A percentile compares a stretch with the other conserved stretches of the same genome.
These are phyloP conservation scores for Dermochelys coriacea DNA, from an alignment of 2,797 vertebrate genomes.

Conservation along the genomic window DNA sequence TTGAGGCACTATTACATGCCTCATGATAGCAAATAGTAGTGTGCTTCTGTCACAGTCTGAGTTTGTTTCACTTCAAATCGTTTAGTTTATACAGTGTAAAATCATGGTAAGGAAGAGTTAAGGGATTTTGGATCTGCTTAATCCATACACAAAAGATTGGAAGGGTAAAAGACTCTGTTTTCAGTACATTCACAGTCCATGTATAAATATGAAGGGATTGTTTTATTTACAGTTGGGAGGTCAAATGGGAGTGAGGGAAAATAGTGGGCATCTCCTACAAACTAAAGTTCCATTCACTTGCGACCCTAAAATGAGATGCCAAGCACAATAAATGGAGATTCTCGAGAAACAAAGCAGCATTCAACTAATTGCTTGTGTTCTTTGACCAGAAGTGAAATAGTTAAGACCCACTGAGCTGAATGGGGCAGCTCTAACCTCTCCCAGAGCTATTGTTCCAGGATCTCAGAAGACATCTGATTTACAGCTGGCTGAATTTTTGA, in stretches of 20 bases:
- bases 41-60: not conserved
- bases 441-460: not conserved
- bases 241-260: not conserved
- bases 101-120: not conserved
- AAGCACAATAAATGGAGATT: not conserved
- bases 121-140: not conserved
- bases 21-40: not conserved
- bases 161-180: not conserved
- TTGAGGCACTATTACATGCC: not conserved
- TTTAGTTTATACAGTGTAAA: not conserved
- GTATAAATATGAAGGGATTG: accelerated
- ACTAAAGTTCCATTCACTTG: accelerated
- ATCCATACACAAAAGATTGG: not conserved
- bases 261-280: not conserved
- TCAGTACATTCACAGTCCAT: not conserved
- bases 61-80: not conserved
- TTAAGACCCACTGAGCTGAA: not conserved
- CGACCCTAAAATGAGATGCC: not conserved
- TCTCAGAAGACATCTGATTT: not conserved
- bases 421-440: not conserved
- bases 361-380: not conserved
- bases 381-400: not conserved
- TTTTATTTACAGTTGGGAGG: not conserved
- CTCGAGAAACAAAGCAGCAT: not conserved
- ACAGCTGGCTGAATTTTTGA: not conserved